Evolutionary conservation across 2,888 invertebrate species (phyloP), one percentile per base, ranked within the genome.

Genomic region (Melanotus villosus): DNA sequence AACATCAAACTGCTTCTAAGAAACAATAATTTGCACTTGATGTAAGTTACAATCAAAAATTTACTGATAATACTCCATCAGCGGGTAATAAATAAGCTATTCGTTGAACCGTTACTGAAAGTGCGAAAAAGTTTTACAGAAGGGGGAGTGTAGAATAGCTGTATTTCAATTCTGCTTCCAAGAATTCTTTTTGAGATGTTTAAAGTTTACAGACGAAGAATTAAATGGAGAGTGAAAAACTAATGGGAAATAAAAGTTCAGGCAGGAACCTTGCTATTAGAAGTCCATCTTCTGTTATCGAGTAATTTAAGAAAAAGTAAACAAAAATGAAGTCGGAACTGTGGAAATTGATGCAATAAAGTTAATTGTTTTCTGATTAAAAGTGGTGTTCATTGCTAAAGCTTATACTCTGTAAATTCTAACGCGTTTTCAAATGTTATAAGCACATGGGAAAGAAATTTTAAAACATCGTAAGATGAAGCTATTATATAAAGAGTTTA

Each of bases 191-290:
- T 9, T n/a, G 14, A 52, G 32, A 63, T 36, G 30, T 56, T 56
- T 56, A 56, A 47, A 57, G 45, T 65, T 66, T 66, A 58, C 26
- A 41, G 57, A 66, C 57, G 38, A 9, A 19, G 19, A 59, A 66
- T 59, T 66, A 59, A 66, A 66, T 66, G 65, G 65, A 41, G 58
- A 18, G 65, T 66, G 59, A 66, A 59, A 59, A 66, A 59, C 59
- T 66, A 66, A 66, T 66, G 59, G 65, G 36, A 47, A 50, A 34
- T 56, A 66, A 50, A 66, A 52, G 38, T 66, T 52, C 18, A 6
- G 38, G 16, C 12, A 18, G 10, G 2, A 32, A 1, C 1, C 2
- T 12, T 1, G 21, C 41, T 16, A 38, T 26, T 41, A 58, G 41
- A 43, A 41, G 23, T 58, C 10, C 0, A 23, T 23, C 36, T 16